A percentile compares a stretch with the other conserved stretches of the same genome.
Evolutionary conservation across 2,888 invertebrate species (phyloP).

Genomic region (Himalopsyche japonica): DNA sequence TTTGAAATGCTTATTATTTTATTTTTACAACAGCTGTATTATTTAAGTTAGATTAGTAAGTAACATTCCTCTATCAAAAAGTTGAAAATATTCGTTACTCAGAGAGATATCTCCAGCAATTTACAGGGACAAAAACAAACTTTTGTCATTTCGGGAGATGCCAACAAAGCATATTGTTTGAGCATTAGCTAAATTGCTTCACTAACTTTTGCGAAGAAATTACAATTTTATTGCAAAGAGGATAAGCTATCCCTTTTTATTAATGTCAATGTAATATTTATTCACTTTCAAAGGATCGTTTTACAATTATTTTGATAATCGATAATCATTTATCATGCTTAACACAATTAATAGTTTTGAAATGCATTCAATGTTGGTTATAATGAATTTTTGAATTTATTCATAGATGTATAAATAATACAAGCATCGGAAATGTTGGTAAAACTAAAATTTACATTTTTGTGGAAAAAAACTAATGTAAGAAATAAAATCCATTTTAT

Average conservation of each 20-base stretch:
- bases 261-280: background rate
- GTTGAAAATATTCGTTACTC: background rate
- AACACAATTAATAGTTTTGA: no score
- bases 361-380: no score
- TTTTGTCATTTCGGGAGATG: slow-evolving; percentile 32
- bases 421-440: no score
- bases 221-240: slow-evolving; percentile 26
- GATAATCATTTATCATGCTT: no score
- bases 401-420: no score
- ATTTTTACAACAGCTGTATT: background rate
- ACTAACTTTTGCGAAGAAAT: slow-evolving; percentile 27
- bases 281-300: background rate
- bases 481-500: no score
- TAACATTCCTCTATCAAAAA: background rate
- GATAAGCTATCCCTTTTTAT: background rate
- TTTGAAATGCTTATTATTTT: background rate
- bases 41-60: background rate
- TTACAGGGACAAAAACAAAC: slow-evolving; percentile 32
- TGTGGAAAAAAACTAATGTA: no score
- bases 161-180: slow-evolving; percentile 34
- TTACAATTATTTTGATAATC: no score
- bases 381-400: no score
- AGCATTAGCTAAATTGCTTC: slow-evolving; percentile 33
- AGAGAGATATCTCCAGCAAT: slow-evolving; percentile 21
- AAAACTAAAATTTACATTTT: no score